phyloP scores from a whole-genome alignment of 2,888 invertebrate species.

The Chorisops tibialis region DNA sequence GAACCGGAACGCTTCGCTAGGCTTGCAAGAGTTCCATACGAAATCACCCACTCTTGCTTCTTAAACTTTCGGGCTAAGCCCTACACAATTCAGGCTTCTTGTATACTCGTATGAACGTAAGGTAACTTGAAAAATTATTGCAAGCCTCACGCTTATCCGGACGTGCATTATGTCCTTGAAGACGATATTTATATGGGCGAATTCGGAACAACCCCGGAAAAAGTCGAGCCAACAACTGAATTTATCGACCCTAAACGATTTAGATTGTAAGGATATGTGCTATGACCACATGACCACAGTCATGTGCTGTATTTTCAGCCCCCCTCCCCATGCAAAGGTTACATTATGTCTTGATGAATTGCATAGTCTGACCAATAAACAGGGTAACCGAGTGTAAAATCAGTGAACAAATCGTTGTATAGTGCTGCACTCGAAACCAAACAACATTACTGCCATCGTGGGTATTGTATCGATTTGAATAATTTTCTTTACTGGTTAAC shows the following conservation, averaged over 20 bases:
- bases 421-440: too few species aligned
- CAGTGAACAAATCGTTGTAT: too few species aligned
- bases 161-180: slow-evolving; percentile 10
- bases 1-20: too few species aligned
- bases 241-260: slow-evolving; percentile 20
- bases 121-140: slow-evolving; percentile 4
- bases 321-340: too few species aligned
- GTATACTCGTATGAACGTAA: background rate
- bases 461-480: too few species aligned
- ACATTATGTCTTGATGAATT: slow-evolving; percentile 7
- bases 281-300: background rate
- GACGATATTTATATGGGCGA: background rate
- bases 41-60: too few species aligned
- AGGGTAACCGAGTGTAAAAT: background rate
- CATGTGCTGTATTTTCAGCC: too few species aligned
- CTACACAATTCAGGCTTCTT: background rate
- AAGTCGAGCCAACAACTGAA: slow-evolving; percentile 19
- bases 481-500: too few species aligned
- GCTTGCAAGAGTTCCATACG: too few species aligned
- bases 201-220: background rate
- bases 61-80: too few species aligned
- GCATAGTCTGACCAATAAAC: background rate
- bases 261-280: slow-evolving; percentile 4
- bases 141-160: background rate
- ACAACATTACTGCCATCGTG: too few species aligned